These are phyloP conservation scores for Creontiades dilutus DNA, from an alignment of 2,888 invertebrate genomes.

Conservation along the genomic window DNA sequence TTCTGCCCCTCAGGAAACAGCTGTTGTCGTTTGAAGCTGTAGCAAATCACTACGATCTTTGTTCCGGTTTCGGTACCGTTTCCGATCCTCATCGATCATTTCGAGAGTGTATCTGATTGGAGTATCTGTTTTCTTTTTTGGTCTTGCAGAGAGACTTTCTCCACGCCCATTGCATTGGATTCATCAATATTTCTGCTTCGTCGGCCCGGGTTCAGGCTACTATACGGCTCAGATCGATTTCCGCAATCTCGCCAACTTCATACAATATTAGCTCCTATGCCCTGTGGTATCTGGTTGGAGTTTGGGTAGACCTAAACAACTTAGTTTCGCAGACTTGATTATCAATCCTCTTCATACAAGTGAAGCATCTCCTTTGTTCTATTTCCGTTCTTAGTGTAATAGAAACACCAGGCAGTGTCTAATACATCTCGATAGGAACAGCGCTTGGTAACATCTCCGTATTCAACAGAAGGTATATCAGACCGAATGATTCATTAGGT, in stretches of 20 bases:
- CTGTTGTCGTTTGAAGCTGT: neutral
- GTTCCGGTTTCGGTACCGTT: neutral
- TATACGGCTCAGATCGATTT: constrained; percentile 17
- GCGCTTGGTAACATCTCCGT: no score
- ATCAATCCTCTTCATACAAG: neutral
- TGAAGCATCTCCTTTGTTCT: neutral
- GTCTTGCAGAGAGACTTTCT: neutral
- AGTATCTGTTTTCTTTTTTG: neutral
- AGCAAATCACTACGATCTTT: neutral
- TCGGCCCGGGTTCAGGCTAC: neutral
- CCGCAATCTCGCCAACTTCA: constrained; percentile 46
- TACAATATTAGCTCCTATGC: constrained; percentile 26
- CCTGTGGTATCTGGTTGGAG: neutral
- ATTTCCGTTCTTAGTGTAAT: neutral
- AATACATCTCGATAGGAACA: no score
- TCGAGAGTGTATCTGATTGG: neutral
- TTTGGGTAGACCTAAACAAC: constrained; percentile 18
- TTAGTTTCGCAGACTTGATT: constrained; percentile 8
- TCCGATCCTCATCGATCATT: neutral
- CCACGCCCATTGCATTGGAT: neutral
- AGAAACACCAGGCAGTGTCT: neutral
- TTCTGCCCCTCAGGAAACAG: neutral
- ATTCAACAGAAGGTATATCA: no score
- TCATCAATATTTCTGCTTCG: constrained; percentile 16
- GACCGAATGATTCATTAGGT: no score